A percentile compares a stretch with the other conserved stretches of the same genome.
Evolutionary conservation across 92 coral and sea anemone species (phyloP).

Genomic region (Montipora capitata): DNA sequence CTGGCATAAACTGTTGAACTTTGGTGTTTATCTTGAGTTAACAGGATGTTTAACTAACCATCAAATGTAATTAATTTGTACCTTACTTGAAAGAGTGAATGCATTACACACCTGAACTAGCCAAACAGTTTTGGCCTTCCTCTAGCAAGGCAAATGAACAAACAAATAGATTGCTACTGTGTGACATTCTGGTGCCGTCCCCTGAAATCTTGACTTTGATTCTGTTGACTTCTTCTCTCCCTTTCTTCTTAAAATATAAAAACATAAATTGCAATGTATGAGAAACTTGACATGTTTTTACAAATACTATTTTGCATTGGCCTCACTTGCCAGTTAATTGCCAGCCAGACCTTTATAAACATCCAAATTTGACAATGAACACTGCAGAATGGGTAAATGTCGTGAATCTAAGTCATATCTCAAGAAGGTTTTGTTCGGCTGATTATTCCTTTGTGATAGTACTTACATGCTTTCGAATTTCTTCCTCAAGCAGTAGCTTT

Average conservation of each 20-base stretch:
- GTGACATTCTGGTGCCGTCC: constrained; percentile 41
- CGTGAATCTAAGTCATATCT: background rate
- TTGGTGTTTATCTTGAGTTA: background rate
- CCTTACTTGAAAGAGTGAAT: background rate
- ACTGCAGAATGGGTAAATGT: background rate
- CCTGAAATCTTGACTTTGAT: constrained; percentile 40
- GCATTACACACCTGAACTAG: constrained; percentile 36
- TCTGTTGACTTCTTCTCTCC: background rate
- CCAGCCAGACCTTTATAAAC: too few species aligned
- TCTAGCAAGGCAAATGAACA: constrained; percentile 36
- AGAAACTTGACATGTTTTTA: background rate
- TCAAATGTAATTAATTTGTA: background rate
- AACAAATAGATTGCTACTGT: constrained; percentile 37
- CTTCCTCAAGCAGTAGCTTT: constrained; percentile 24
- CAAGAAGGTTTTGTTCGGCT: background rate
- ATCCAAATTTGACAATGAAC: too few species aligned
- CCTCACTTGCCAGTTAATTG: too few species aligned
- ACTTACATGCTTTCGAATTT: constrained; percentile 44
- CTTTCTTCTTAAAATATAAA: background rate
- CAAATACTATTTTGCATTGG: background rate
- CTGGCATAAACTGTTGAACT: background rate
- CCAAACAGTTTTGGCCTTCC: constrained; percentile 17
- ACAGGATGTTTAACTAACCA: background rate
- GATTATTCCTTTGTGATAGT: background rate
- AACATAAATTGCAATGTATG: constrained; percentile 1